phyloP scores from a whole-genome alignment of 2,113 vertebrate genomes.

The Myrmophylax atrothorax region DNA sequence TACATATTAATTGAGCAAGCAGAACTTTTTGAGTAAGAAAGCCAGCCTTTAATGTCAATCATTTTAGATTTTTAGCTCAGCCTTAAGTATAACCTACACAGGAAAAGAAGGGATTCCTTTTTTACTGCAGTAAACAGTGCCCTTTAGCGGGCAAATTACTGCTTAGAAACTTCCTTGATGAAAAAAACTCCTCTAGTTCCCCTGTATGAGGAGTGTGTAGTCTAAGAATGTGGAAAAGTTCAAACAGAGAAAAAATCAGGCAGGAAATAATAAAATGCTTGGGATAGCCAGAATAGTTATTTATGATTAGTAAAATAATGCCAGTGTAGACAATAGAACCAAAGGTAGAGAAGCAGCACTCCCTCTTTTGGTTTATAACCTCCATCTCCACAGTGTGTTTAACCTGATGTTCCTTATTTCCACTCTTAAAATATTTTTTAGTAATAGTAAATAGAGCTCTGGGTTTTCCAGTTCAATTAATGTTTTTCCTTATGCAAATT shows the following conservation, averaged over 20 bases:
- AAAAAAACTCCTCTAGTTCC: not conserved
- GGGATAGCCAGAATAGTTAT: not conserved
- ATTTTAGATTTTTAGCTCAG: not conserved
- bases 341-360: not conserved
- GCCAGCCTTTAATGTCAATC: not conserved
- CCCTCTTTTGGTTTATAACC: not conserved
- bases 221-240: not conserved
- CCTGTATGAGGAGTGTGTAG: not conserved
- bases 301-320: not conserved
- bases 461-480: not conserved
- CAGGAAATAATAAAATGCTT: not conserved
- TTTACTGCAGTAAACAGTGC: slow-evolving; percentile 7
- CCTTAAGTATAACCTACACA: not conserved
- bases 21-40: not conserved
- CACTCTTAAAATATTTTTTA: not conserved
- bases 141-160: slow-evolving; percentile 3
- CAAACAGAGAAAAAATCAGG: not conserved
- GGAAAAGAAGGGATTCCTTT: not conserved
- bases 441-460: not conserved
- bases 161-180: not conserved
- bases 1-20: not conserved
- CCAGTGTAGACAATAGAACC: not conserved
- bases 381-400: not conserved
- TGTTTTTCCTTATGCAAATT: not conserved
- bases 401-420: not conserved